Evolutionary conservation across 23 tunicate genomes (phyloP), one percentile per base, ranked within the genome.

Genomic region (Clavelina lepadiformis): DNA sequence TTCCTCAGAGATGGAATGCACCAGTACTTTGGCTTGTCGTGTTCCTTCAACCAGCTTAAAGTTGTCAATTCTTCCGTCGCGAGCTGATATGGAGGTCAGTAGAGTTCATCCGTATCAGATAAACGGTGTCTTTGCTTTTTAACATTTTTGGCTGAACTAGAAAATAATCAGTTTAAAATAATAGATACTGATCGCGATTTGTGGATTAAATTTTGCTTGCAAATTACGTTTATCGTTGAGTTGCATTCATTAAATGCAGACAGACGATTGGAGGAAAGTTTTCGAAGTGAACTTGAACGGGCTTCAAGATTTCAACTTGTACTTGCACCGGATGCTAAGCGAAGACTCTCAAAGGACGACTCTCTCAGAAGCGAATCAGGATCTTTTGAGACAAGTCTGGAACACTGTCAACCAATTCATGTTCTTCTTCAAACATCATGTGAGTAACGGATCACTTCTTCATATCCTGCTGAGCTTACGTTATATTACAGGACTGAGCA

Each of bases 281-380:
- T 58, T 73, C 53, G 22, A 35, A 27, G 37, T 59, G 38, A 73
- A 73, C 33, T 3, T 59, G 35, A 58, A 73, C 68, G 65, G 78
- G 1, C 68, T 73, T 13, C 78, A 73, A 22, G 78, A 46, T 25
- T 73, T 58, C 41, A 59, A 73, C 51, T 73, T 29, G 31, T 73
- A 59, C 45, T 18, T 73, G 19, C 64, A 73, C 29, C 28, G 46
- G 18, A 35, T 57, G 38, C 38, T 73, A n/a, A 71, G 1, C n/a
- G n/a, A n/a, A 2, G 32, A 24, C 28, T 21, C 66, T 31, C 38
- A 37, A 1, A 35, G 35, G 37, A 73, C 30, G 33, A 49, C 28
- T 1, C 50, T 65, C 44, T 65, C 45, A 38, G 28, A 41, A 8
- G 23, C 65, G 18, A 68, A 27, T 11, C 21, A 38, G 15, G 51